A percentile compares a stretch with the other conserved stretches of the same genome.
Conservation (phyloP, 2,113 vertebrate genomes). For the Antechinus flavipes region DNA sequence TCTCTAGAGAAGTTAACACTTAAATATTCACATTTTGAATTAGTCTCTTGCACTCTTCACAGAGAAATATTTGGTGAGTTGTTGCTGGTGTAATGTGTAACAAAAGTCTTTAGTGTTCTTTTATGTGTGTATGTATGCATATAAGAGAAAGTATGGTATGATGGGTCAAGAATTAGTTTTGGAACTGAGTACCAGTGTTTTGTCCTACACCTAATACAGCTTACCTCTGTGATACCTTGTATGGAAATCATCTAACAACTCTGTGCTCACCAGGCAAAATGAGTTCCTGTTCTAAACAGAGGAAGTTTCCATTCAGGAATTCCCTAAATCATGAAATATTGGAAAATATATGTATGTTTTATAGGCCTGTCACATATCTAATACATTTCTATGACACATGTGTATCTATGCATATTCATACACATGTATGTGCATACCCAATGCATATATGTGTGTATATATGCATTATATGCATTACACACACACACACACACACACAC, state of each 20-base stretch:
- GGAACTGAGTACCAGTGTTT: no score
- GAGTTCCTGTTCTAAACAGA: not conserved
- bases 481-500: no score
- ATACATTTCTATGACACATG: not conserved
- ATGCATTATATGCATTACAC: not conserved
- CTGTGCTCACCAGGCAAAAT: not conserved
- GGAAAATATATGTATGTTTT: not conserved
- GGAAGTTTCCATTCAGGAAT: not conserved
- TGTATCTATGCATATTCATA: not conserved
- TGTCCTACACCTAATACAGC: not conserved
- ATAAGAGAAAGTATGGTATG: not conserved
- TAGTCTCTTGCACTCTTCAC: not conserved
- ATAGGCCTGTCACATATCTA: not conserved
- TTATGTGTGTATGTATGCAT: not conserved
- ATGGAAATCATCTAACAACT: not conserved
- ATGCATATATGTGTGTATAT: no score
- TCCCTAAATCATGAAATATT: not conserved
- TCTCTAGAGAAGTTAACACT: fast-evolving
- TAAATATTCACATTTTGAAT: conserved; percentile 33
- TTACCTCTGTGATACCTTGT: not conserved
- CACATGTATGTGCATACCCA: not conserved
- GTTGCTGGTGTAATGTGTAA: not conserved
- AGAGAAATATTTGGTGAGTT: conserved; percentile 10
- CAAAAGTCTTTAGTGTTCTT: not conserved
- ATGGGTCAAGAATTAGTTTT: not conserved